Evolutionary conservation across 2,113 vertebrate species (phyloP), one percentile per base, ranked within the genome.

Genomic region (Ciconia boyciana): DNA sequence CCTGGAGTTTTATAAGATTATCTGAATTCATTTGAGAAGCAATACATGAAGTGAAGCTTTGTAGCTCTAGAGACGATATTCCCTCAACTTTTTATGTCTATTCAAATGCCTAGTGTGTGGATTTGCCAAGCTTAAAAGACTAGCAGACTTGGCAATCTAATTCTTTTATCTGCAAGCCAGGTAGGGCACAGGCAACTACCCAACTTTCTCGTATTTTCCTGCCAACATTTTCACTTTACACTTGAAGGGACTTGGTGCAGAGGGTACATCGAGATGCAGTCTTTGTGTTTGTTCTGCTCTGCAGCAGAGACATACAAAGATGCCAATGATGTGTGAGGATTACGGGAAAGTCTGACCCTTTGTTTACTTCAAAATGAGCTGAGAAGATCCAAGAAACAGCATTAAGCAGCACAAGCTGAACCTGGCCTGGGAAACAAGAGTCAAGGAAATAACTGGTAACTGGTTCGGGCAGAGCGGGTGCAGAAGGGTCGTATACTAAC

Each of bases 131-230:
- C 85, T 92, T 69, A 34, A 54, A 94, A 87, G 91, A 7, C 85
- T 41, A 55, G 74, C 60, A 87, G 90, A 3, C 78, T 87, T 78
- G 93, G 91, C 88, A 84, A 52, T 16, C 65, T 28, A 21, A 70
- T 82, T 87, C 91, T 71, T 96, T 96, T 96, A 90, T 96, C 83
- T 54, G 32, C 75, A 64, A 71, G 96, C 94, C 96, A 96, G 96
- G 94, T 95, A 90, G 89, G 89, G 86, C 83, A 75, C 85, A 68
- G 96, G 82, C 91, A 62, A 24, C 57, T 26, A 11, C 90, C 84
- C 92, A 72, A 49, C 39, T 85, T 87, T 49, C 83, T 85, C 21
- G 0, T 19, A 34, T 36, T 64, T 69, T 70, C 36, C 61, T 95
- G 94, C 96, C 93, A 95, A 61, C 41, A 18, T 43, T 96, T 94